These are phyloP conservation scores for Tortricodes alternella DNA, from an alignment of 2,888 invertebrate species.

Conservation along the genomic window DNA sequence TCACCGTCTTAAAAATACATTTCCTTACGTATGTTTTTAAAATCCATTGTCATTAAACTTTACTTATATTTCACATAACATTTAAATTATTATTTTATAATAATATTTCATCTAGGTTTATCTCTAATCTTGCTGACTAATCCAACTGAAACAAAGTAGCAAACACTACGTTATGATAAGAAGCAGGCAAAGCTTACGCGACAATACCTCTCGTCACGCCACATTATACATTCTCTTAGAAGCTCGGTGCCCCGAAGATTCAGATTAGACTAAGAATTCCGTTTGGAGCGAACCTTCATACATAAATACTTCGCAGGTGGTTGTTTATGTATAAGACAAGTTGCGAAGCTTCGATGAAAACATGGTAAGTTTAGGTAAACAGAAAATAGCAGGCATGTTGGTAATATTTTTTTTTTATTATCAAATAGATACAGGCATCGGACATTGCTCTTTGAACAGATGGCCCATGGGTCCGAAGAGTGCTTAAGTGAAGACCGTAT, in stretches of 20 bases:
- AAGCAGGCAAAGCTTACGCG: conserved; percentile 29
- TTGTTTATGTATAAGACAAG: conserved; percentile 35
- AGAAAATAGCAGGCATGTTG: too few species aligned
- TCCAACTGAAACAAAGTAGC: conserved; percentile 2
- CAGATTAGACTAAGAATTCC: conserved; percentile 48
- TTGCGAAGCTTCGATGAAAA: conserved; percentile 19
- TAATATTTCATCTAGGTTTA: not conserved
- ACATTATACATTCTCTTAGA: conserved; percentile 52
- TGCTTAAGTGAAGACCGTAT: too few species aligned
- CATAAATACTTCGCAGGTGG: conserved; percentile 40
- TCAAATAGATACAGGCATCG: too few species aligned
- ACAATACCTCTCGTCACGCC: conserved; percentile 43
- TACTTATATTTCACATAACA: too few species aligned
- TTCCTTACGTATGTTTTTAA: too few species aligned
- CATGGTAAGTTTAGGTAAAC: conserved; percentile 10
- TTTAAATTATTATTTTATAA: too few species aligned
- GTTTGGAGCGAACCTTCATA: conserved; percentile 52
- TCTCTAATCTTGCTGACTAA: not conserved
- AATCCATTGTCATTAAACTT: too few species aligned
- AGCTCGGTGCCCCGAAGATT: conserved; percentile 46
- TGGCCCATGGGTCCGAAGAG: too few species aligned
- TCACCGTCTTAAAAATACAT: too few species aligned
- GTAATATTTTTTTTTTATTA: too few species aligned
- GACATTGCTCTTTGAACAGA: too few species aligned
- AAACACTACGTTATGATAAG: conserved; percentile 21